Base-by-base conservation (phyloP, 2,113 vertebrate genomes). In the Chlamydotis undulata region DNA sequence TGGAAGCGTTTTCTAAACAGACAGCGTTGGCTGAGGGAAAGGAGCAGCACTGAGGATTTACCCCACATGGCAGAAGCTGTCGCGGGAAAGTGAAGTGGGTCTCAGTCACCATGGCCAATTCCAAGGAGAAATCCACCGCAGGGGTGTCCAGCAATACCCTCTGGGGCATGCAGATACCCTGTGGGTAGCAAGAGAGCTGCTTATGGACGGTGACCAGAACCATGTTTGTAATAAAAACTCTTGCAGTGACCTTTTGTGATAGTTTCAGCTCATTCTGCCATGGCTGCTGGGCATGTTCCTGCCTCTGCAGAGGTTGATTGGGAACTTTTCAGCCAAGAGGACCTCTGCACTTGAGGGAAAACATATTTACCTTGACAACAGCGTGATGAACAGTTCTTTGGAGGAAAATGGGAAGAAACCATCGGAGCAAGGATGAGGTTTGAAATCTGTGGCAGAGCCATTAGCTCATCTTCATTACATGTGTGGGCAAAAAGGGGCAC, bases 81-180 rank as follows among this genome's bases (percentile, higher is more conserved):
- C 1, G 0, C 0, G 7, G 83, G 47, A 39, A 33, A 63, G 39
- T 43, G 81, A 69, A 84, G 21, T 15, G 61, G 22, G 65, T 3
- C 49, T 1, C 4, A 18, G 28, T 2, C 49, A 9, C 0, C 1
- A 18, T 14, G 37, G 23, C 3, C 17, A 59, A 26, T 76, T 61
- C 9, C 7, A 43, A 69, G 80, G n/a, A 49, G 59, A 29, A 60
- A 64, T 4, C 6, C 19, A 6, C 29, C 19, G 57, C 63, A 26
- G 50, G 50, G 74, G 4, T 8, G 25, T 19, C 64, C 41, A 70
- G 55, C 73, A 41, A 23, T 10, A 29, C 25, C 24, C 56, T 56
- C 41, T 56, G 45, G 49, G 49, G 37, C 33, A 11, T 10, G 55
- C 12, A 52, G 60, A 25, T 28, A 31, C 7, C 19, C 6, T 0